Percentiles rank a stretch among this genome's conserved stretches.
Conservation (phyloP, 2,113 vertebrate species). For the Protomyctophum bolini region DNA sequence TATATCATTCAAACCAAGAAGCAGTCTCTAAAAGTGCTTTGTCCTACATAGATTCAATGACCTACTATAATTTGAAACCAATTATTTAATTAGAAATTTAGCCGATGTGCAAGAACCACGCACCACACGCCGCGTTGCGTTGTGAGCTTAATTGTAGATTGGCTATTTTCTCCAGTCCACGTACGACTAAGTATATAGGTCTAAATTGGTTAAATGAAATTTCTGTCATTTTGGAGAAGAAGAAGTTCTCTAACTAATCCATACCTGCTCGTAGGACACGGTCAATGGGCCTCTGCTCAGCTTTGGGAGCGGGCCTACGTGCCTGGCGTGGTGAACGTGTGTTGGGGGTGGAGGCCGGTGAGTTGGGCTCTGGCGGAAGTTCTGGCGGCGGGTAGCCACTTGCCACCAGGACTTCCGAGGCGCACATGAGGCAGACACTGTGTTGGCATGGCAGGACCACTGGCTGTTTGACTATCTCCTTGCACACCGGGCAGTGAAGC, state of each 20-base stretch:
- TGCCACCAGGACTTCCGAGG: conserved; percentile 91
- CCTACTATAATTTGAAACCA: background rate
- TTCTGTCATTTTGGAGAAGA: too few species aligned
- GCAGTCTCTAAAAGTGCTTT: too few species aligned
- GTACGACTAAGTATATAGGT: too few species aligned
- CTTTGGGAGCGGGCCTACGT: conserved; percentile 84
- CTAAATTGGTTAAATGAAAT: too few species aligned
- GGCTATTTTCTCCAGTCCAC: too few species aligned
- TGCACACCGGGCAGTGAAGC: conserved; percentile 91
- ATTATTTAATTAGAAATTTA: background rate
- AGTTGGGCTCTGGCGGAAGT: conserved; percentile 91
- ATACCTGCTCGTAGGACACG: conserved; percentile 89
- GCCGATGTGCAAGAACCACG: background rate
- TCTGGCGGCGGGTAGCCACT: conserved; percentile 87
- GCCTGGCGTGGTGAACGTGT: conserved; percentile 90
- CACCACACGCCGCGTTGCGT: background rate
- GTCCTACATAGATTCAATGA: background rate
- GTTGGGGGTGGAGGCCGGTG: conserved; percentile 90
- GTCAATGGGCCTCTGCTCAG: conserved; percentile 86
- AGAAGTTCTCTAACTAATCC: background rate
- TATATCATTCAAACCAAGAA: too few species aligned
- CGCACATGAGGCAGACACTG: conserved; percentile 93
- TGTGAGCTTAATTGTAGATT: too few species aligned
- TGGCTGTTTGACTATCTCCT: conserved; percentile 94
- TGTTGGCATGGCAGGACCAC: conserved; percentile 92